Percentiles rank a stretch among this genome's conserved stretches.
Conservation (phyloP, 2,113 vertebrate genomes). For the Bothrops jararaca region DNA sequence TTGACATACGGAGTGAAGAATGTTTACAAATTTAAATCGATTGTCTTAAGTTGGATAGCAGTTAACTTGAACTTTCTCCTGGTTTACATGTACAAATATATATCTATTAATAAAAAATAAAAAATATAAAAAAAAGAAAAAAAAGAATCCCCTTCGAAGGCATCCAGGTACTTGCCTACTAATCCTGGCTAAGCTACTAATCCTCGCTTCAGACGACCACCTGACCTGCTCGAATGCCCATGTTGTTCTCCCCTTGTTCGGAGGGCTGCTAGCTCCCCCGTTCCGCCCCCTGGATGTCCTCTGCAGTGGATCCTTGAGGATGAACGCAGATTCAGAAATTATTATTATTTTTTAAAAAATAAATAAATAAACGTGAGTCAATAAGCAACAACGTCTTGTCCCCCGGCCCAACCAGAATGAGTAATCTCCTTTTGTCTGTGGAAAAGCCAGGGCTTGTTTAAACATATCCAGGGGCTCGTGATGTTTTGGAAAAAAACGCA, state of each 20-base stretch:
- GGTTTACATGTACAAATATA: too few relatives aligned
- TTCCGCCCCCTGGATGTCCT: background rate
- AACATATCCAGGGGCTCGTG: background rate
- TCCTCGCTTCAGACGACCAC: too few relatives aligned
- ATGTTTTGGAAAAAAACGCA: background rate
- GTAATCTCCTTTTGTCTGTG: background rate
- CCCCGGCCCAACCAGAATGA: background rate
- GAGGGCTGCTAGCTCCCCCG: background rate
- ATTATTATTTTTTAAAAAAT: background rate
- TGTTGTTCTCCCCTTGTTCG: too few relatives aligned
- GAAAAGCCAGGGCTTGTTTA: background rate
- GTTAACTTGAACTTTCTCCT: too few relatives aligned
- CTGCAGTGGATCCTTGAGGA: background rate
- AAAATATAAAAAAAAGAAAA: too few relatives aligned
- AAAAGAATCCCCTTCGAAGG: background rate
- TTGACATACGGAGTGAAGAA: too few relatives aligned
- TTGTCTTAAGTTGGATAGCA: too few relatives aligned
- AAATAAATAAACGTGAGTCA: background rate
- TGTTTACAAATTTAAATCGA: too few relatives aligned
- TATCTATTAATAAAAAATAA: too few relatives aligned
- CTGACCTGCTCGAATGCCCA: too few relatives aligned
- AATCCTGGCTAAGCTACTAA: background rate
- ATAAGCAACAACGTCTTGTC: background rate
- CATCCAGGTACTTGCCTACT: background rate
- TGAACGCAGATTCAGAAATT: background rate